Base-by-base conservation (phyloP, 1,140 invertebrate genomes). In the Gryllus bimaculatus region DNA sequence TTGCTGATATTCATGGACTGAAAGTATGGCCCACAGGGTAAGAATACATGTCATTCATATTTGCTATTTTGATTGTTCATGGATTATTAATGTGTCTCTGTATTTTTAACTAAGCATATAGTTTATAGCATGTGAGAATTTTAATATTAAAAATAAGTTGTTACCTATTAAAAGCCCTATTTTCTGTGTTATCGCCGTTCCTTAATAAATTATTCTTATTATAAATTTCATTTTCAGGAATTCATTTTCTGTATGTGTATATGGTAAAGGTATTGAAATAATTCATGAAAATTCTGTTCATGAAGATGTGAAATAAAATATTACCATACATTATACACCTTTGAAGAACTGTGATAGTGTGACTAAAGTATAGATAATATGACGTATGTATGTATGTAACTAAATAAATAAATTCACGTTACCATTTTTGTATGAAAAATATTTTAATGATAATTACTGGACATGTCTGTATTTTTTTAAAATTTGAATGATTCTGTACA, bases 1-100 rank as follows among this genome's bases (percentile, higher is more conserved):
- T 92, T 15, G 82, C 90, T 54, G 91, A 92, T 85, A 85, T 90
- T 78, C 90, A 92, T 83, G 91, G 91, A 10, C 83, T 92, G 80
- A 85, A 88, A n/a, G 78, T 88, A 13, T 84, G 81, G 80, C 54
- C 79, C 6, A n/a, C 78, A 8, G 49, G 78, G 78, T 79, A 73
- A 47, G 73, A 48, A 74, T 12, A 66, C 47, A 21, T 48, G 20
- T 80, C 20, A 18, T 8, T 76, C 8, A 79, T 26, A 18, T 47
- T 75, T 75, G 26, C 26, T 75, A 4, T 20, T 77, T 77, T 12
- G 48, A 39, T 18, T 49, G 3, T 73, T 10, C 20, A 47, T 54
- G 8, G 47, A 66, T 13, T 66, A 78, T 20, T 78, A 39, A 18
- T 18, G 2, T 26, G 39, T 18, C 75, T 76, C 3, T 26, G 39